phyloP scores from a whole-genome alignment of 2,888 invertebrate genomes.

The Acholoe squamosa region DNA sequence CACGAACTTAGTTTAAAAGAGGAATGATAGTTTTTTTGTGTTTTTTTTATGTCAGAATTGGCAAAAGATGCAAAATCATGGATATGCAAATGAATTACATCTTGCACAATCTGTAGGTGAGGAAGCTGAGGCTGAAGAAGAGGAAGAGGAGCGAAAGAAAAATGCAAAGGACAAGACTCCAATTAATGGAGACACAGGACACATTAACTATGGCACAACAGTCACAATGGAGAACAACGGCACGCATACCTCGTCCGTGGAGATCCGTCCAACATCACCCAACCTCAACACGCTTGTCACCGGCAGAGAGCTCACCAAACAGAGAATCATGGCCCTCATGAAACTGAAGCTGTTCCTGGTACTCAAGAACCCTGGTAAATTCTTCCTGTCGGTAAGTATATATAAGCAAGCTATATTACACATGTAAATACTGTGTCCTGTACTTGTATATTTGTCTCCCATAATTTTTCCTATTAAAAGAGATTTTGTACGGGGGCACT shows the following conservation, averaged over 20 bases:
- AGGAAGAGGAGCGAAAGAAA: constrained; percentile 36
- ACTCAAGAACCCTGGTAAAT: neutral
- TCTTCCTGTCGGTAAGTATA: constrained; percentile 38
- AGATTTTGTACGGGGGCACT: no score
- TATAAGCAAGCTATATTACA: no score
- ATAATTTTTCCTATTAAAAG: no score
- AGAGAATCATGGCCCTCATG: constrained; percentile 73
- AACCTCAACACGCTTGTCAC: neutral
- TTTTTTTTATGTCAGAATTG: no score
- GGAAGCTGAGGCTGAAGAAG: constrained; percentile 33
- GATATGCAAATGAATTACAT: no score
- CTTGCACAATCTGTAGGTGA: constrained; percentile 4
- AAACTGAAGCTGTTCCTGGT: constrained; percentile 71
- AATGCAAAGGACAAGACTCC: neutral
- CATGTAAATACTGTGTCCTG: no score
- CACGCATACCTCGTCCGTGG: neutral
- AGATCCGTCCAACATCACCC: neutral
- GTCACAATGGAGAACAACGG: neutral
- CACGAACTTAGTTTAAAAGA: no score
- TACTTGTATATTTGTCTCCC: no score
- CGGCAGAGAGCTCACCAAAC: constrained; percentile 49
- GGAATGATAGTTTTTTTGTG: no score
- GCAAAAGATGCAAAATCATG: no score
- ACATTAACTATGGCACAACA: neutral
- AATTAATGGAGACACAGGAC: constrained; percentile 13